phyloP scores from a whole-genome alignment of 2,888 invertebrate species.

The Macropis europaea region DNA sequence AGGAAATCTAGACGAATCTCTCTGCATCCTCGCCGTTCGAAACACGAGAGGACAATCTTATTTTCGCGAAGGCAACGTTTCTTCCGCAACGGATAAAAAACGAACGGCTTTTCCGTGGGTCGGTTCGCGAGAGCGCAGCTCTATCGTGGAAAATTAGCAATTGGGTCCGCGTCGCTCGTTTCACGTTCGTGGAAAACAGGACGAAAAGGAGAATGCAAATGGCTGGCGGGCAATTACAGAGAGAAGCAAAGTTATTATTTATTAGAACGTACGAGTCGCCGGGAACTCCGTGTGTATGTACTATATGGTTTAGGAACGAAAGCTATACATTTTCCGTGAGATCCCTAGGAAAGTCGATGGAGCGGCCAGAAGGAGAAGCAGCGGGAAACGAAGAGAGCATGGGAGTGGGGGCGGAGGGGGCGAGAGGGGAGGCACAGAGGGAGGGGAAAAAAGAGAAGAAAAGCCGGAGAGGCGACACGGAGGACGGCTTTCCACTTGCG shows the following conservation, averaged over 20 bases:
- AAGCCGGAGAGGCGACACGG: conserved; percentile 32
- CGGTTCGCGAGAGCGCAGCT: neutral
- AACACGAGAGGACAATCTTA: no score
- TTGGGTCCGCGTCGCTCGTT: no score
- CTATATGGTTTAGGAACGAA: conserved; percentile 51
- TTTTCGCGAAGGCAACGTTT: no score
- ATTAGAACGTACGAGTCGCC: conserved; percentile 27
- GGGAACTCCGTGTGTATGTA: conserved; percentile 21
- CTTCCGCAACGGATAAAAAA: no score
- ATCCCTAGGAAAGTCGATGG: conserved; percentile 53
- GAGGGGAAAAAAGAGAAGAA: conserved; percentile 27
- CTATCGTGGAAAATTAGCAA: no score
- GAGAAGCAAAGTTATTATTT: conserved; percentile 24
- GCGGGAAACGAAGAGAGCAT: neutral
- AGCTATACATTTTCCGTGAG: conserved; percentile 49
- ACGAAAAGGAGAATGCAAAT: neutral
- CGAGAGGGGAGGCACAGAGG: neutral
- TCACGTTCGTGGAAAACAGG: no score
- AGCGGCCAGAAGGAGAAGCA: conserved; percentile 40
- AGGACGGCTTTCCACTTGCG: conserved; percentile 47
- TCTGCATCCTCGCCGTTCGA: neutral
- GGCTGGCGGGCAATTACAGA: conserved; percentile 6
- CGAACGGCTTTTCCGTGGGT: no score
- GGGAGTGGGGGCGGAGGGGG: neutral
- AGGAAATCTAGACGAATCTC: conserved; percentile 24